Conservation (phyloP, 1,140 invertebrate species). For the Caenorhabditis briggsae region DNA sequence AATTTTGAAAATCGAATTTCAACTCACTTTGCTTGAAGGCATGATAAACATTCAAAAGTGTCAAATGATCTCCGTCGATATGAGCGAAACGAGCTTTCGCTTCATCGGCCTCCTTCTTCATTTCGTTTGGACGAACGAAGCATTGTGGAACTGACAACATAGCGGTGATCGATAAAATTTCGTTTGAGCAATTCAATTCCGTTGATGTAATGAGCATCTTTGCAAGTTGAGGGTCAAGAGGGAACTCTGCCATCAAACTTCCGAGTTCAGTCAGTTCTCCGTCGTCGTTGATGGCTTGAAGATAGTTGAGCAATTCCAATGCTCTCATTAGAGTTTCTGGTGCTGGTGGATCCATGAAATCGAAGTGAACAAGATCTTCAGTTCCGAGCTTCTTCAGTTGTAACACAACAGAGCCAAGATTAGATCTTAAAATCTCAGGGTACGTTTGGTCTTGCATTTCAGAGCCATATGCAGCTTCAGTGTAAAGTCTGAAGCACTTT, state of each 20-base stretch:
- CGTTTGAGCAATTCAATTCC: slow-evolving; percentile 98
- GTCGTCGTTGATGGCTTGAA: slow-evolving; percentile 96
- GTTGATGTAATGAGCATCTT: slow-evolving; percentile 95
- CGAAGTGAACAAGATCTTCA: slow-evolving; percentile 98
- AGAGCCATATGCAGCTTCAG: slow-evolving; percentile 96
- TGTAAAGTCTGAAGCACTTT: slow-evolving; percentile 98
- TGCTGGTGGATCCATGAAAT: slow-evolving; percentile 99
- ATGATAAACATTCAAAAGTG: slow-evolving; percentile 94
- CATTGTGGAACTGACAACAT: slow-evolving; percentile 99
- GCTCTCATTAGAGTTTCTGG: slow-evolving; percentile 99
- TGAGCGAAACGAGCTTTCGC: slow-evolving; percentile 99
- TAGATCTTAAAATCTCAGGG: slow-evolving; percentile 94
- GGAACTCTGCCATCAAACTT: slow-evolving; percentile 99
- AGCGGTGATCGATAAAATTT: slow-evolving; percentile 97
- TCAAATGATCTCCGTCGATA: slow-evolving; percentile 98
- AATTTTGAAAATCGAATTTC: not conserved
- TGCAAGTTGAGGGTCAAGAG: slow-evolving; percentile 93
- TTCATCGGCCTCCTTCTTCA: slow-evolving; percentile 98
- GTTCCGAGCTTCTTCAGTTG: slow-evolving; percentile 99
- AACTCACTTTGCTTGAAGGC: slow-evolving; percentile 95
- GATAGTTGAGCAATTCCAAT: slow-evolving; percentile 95
- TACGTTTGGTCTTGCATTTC: slow-evolving; percentile 99
- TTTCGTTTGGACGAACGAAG: slow-evolving; percentile 97
- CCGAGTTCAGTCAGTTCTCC: slow-evolving; percentile 93
- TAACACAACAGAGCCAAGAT: slow-evolving; percentile 95